Conservation (phyloP, 2,888 invertebrate genomes). For the Apamea monoglypha region DNA sequence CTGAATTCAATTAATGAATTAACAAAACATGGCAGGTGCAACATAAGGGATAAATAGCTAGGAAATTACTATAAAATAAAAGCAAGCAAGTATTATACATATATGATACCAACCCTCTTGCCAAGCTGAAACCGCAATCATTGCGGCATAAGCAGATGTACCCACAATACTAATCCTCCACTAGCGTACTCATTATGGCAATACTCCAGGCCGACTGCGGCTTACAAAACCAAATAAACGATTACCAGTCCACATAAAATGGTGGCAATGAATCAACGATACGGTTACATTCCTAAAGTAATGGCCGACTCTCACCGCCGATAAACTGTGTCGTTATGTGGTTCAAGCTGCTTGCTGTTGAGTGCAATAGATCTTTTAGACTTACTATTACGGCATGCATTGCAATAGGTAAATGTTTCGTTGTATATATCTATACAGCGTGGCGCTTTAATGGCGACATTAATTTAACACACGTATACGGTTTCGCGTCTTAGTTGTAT, state of each 20-base stretch:
- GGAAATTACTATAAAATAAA: no score
- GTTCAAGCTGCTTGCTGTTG: not conserved
- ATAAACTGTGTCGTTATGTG: conserved; percentile 24
- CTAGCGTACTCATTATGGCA: conserved; percentile 28
- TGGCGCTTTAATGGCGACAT: no score
- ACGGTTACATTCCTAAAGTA: conserved; percentile 31
- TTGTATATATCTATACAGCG: not conserved
- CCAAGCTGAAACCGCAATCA: conserved; percentile 1
- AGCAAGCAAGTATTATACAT: not conserved
- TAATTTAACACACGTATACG: no score
- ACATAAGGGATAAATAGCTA: no score
- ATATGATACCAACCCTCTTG: not conserved
- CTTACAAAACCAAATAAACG: conserved; percentile 10
- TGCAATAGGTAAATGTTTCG: not conserved
- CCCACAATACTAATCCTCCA: not conserved
- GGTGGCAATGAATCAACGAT: conserved; percentile 15
- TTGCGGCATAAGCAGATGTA: not conserved
- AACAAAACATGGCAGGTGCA: no score
- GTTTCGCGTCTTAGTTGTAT: no score
- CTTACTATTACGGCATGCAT: not conserved
- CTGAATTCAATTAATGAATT: no score
- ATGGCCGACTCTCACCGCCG: conserved; percentile 10
- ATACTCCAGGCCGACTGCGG: conserved; percentile 21
- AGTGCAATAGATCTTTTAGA: conserved; percentile 7
- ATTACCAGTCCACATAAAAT: conserved; percentile 1